Percentiles rank a stretch among this genome's conserved stretches.
phyloP scores from a whole-genome alignment of 2,113 vertebrate species.

The Rissa tridactyla region DNA sequence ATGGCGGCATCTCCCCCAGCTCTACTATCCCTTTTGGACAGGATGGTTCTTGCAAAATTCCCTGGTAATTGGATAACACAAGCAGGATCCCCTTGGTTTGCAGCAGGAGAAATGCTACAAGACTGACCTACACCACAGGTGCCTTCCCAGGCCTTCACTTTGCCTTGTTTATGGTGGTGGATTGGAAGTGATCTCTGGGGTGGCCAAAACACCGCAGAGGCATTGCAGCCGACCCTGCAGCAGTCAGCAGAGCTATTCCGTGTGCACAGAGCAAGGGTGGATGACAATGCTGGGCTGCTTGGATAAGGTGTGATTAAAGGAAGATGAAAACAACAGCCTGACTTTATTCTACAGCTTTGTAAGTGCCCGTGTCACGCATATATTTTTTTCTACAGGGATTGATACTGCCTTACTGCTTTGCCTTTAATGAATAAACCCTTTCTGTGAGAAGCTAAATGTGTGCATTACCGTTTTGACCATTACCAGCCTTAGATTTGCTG shows the following conservation, averaged over 20 bases:
- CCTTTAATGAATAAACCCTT: not conserved
- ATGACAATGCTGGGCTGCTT: not conserved
- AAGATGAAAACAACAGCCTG: not conserved
- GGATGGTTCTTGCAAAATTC: not conserved
- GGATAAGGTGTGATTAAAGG: not conserved
- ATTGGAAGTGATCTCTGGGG: not conserved
- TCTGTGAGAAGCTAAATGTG: not conserved
- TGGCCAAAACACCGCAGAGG: not conserved
- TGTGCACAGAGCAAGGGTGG: not conserved
- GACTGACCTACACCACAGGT: not conserved
- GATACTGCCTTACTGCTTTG: not conserved
- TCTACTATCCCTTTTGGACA: not conserved
- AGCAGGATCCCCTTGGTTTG: not conserved
- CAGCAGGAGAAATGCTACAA: not conserved
- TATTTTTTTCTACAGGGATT: not conserved
- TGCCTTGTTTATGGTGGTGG: not conserved
- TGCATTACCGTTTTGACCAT: not conserved
- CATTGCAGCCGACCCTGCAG: not conserved
- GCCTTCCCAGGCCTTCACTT: not conserved
- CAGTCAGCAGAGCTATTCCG: not conserved
- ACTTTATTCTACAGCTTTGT: not conserved
- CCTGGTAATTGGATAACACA: not conserved
- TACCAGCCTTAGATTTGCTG: not conserved
- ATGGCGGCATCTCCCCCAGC: not conserved
- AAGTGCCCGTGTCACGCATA: not conserved